Conservation (phyloP, 2,888 invertebrate genomes). For the Nasonia oneida region DNA sequence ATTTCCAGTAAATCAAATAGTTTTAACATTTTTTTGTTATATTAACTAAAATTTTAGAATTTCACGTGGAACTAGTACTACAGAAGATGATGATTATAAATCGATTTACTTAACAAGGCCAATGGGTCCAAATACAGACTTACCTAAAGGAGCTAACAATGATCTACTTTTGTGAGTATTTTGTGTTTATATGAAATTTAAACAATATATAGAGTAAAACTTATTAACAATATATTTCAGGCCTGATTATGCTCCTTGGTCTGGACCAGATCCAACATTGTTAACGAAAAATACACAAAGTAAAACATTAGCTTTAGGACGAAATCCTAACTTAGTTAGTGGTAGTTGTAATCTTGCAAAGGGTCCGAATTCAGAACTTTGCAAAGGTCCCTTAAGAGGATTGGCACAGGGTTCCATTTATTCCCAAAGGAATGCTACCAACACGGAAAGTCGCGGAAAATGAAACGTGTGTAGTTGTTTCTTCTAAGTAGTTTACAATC, state of each 20-base stretch:
- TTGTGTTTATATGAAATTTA: not conserved
- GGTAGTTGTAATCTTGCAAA: slow-evolving; percentile 79
- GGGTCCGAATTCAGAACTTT: slow-evolving; percentile 85
- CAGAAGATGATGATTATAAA: slow-evolving; percentile 81
- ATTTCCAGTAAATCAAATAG: not conserved
- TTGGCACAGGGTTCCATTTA: slow-evolving; percentile 91
- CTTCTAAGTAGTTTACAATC: slow-evolving; percentile 68
- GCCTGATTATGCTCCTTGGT: slow-evolving; percentile 91
- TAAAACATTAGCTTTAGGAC: slow-evolving; percentile 78
- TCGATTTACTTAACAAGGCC: slow-evolving; percentile 82
- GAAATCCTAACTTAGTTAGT: slow-evolving; percentile 80
- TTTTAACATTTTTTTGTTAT: not conserved
- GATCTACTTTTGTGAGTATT: slow-evolving; percentile 87
- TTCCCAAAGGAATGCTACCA: slow-evolving; percentile 82
- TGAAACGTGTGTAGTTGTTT: slow-evolving; percentile 77
- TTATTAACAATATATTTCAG: slow-evolving; percentile 78
- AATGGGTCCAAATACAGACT: slow-evolving; percentile 85
- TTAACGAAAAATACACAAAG: slow-evolving; percentile 74
- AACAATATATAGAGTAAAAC: not conserved
- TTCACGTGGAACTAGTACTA: slow-evolving; percentile 79
- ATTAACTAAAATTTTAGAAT: slow-evolving; percentile 70
- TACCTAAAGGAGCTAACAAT: slow-evolving; percentile 90
- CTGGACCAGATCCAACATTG: slow-evolving; percentile 87
- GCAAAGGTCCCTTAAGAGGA: slow-evolving; percentile 87
- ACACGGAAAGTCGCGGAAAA: slow-evolving; percentile 80